Evolutionary conservation across 2,797 vertebrate genomes (phyloP).

Genomic region (Botia kubotai): DNA sequence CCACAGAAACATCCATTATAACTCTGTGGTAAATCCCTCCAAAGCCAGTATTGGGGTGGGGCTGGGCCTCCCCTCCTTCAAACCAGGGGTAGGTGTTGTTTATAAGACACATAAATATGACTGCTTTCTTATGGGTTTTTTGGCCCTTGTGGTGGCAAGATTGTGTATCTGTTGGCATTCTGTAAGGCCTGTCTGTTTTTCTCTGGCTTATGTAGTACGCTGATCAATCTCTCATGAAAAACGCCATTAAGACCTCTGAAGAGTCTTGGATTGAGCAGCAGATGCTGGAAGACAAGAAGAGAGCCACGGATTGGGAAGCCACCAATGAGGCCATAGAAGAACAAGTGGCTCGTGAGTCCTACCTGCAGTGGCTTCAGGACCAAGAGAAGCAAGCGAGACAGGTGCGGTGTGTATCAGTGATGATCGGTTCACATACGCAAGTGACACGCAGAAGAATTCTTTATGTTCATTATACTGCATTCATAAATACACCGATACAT

Average conservation of each 20-base stretch:
- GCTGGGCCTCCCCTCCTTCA: slow-evolving; percentile 89
- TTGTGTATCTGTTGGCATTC: neutral
- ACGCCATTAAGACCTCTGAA: slow-evolving; percentile 92
- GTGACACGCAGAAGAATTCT: too few relatives aligned
- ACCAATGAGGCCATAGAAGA: slow-evolving; percentile 95
- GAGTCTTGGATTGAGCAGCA: slow-evolving; percentile 98
- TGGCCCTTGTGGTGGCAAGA: neutral
- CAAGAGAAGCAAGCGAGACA: slow-evolving; percentile 92
- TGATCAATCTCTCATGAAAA: slow-evolving; percentile 93
- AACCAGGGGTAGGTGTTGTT: slow-evolving; percentile 84
- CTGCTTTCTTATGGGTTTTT: neutral
- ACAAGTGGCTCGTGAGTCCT: slow-evolving; percentile 91
- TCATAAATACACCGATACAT: neutral
- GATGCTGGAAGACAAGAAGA: slow-evolving; percentile 94
- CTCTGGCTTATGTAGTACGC: slow-evolving; percentile 76
- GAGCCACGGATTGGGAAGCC: slow-evolving; percentile 94
- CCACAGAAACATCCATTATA: slow-evolving; percentile 95
- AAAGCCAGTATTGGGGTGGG: slow-evolving; percentile 94
- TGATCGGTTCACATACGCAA: too few relatives aligned
- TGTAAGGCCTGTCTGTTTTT: neutral
- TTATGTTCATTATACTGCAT: too few relatives aligned
- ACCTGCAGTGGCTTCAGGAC: slow-evolving; percentile 93
- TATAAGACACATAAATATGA: neutral
- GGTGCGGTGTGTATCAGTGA: slow-evolving; percentile 68
- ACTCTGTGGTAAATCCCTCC: slow-evolving; percentile 94